Base-by-base conservation (phyloP, 1,140 invertebrate species). In the Pseudomyrmex gracilis region DNA sequence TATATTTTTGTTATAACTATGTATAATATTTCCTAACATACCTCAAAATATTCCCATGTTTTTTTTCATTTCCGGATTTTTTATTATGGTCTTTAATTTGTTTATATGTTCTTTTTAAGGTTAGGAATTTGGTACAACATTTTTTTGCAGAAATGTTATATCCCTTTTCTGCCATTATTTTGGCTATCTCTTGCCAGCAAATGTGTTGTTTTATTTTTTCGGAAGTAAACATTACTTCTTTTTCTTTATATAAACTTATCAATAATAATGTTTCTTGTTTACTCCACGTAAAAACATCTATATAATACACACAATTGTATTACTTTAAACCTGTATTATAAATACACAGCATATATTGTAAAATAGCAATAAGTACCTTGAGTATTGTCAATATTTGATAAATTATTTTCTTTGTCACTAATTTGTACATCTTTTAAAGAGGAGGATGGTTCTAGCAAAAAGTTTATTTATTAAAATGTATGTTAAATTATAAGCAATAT, bases 1-100 rank as follows among this genome's bases (percentile, higher is more conserved):
- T 22, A 9, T 20, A 58, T 22, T 7, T 20, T 58, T 8, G 9
- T 20, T 58, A 58, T n/a, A n/a, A 58, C 4, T 58, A 13, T 20
- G 1, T 58, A 58, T n/a, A 58, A 58, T 58, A 58, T 5, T n/a
- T 20, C 10, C 1, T 5, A 58, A 58, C 57, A 47, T 66, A 66
- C n/a, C 12, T 66, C 43, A 47, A 47, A 13, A 12, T 20, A 66
- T 66, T 66, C 64, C 64, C 64, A 66, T 12, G 64, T 66, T 47
- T 66, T 66, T 1, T 66, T 55, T 70, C 2, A 34, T 34, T 34
- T 34, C 24, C 24, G 4, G 24, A 34, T 34, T 34, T 34, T 34
- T 34, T 34, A 34, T 71, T 71, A 2, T 71, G 49, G 8, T 70
- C 15, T 17, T 55, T 24, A 1, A 70, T 55, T 70, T 70, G 49